Conservation (phyloP, 2,113 vertebrate species). For the Hiodon tergisus region DNA sequence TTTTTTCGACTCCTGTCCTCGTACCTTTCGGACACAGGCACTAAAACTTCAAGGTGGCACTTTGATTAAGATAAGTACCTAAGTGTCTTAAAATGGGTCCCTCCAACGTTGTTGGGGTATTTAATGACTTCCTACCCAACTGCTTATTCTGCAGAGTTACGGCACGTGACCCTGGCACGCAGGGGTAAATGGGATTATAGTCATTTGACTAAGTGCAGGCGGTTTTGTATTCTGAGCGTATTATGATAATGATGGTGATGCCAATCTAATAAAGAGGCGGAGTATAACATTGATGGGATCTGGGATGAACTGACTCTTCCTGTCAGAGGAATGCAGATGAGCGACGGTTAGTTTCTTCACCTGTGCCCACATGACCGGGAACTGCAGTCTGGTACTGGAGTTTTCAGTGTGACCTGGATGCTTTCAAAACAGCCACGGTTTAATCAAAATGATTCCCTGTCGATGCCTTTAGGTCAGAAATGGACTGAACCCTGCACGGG, state of each 20-base stretch:
- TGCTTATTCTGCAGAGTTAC: constrained; percentile 2
- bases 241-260: background rate
- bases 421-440: too few species aligned
- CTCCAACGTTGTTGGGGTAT: background rate
- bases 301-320: background rate
- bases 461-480: too few species aligned
- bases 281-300: background rate
- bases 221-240: constrained; percentile 8
- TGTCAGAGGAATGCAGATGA: too few species aligned
- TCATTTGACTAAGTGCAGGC: constrained; percentile 17
- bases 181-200: constrained; percentile 5
- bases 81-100: background rate
- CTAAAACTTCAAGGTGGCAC: too few species aligned
- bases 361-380: too few species aligned
- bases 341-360: too few species aligned
- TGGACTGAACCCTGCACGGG: too few species aligned
- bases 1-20: too few species aligned
- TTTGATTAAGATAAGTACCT: background rate
- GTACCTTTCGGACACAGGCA: too few species aligned
- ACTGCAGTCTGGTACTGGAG: too few species aligned
- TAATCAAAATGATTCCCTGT: too few species aligned
- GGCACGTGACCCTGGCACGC: background rate
- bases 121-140: background rate
- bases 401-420: too few species aligned
- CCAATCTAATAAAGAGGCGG: constrained; percentile 14